Conservation (phyloP, 2,888 invertebrate species). For the Nezara viridula region DNA sequence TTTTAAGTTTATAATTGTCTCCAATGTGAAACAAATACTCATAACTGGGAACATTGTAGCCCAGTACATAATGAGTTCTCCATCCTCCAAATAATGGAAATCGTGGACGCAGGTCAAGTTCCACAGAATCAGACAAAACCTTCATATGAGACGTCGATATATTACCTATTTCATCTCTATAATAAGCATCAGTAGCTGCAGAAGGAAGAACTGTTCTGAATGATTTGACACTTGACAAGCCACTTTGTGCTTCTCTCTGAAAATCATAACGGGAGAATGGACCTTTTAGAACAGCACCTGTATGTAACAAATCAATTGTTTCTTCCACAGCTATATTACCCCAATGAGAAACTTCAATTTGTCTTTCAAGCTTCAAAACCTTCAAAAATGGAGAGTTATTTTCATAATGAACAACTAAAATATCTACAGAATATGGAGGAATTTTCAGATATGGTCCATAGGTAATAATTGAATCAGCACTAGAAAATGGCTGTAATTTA, state of each 20-base stretch:
- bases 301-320: slow-evolving; percentile 90
- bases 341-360: slow-evolving; percentile 98
- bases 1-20: slow-evolving; percentile 75
- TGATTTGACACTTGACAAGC: slow-evolving; percentile 89
- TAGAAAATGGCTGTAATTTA: slow-evolving; percentile 83
- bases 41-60: slow-evolving; percentile 97
- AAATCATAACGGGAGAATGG: slow-evolving; percentile 98
- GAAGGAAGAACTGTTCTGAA: slow-evolving; percentile 84
- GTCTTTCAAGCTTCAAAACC: slow-evolving; percentile 87
- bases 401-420: slow-evolving; percentile 90
- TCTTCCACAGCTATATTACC: slow-evolving; percentile 99
- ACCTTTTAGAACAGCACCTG: slow-evolving; percentile 93
- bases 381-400: slow-evolving; percentile 97
- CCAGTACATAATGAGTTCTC: slow-evolving; percentile 96
- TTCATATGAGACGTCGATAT: slow-evolving; percentile 97
- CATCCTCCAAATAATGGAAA: slow-evolving; percentile 99
- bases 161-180: slow-evolving; percentile 98
- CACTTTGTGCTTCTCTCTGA: slow-evolving; percentile 91
- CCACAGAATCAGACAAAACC: slow-evolving; percentile 90
- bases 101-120: slow-evolving; percentile 94
- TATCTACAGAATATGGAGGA: slow-evolving; percentile 74
- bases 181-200: slow-evolving; percentile 95
- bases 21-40: slow-evolving; percentile 89
- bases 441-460: slow-evolving; percentile 92
- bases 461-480: slow-evolving; percentile 83